Base-by-base conservation (phyloP, 2,888 invertebrate species). In the Xanthia togata region DNA sequence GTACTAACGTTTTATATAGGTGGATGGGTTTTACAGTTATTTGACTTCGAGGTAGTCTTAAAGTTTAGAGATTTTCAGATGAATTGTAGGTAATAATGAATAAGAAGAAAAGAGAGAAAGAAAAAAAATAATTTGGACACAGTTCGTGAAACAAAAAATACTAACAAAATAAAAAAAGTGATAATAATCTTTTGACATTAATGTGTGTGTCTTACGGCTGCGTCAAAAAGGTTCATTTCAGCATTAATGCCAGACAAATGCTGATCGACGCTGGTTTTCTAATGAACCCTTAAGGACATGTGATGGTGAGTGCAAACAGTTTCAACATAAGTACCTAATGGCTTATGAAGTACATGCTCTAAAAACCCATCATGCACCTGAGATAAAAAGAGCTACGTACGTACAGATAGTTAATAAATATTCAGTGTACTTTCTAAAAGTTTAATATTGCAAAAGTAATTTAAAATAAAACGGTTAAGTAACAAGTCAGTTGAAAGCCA, bases 1-100 rank as follows among this genome's bases (percentile, higher is more conserved):
- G 53, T 68, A 70, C 41, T 73, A 68, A 63, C 73, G 78, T 87
- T 89, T 83, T 85, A 38, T 86, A 82, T 87, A 83, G 77, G 75
- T 86, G 20, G 23, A 63, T 53, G 35, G 47, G 17, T 50, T 63
- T 72, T 71, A 80, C 62, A 68, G 70, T 70, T 75, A 26, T 68
- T 47, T 47, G 12, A 12, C 31, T 69, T 63, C 23, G n/a, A 41
- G 47, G 20, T 59, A 50, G 47, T 55, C 50, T 35, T 73, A 26
- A 26, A 35, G 17, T 68, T 68, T 31, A 65, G 8, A 73, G 17
- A 8, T 8, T 44, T 60, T 44, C 23, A 50, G 9, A 44, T 50
- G 1, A 47, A 76, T 31, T 14, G 12, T 20, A 60, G 31, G 6
- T 35, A 20, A 31, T 12, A 57, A 31, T 53, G 4, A 8, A 31